Conservation (phyloP, 2,797 vertebrate species). For the Tiaroga cobitis region DNA sequence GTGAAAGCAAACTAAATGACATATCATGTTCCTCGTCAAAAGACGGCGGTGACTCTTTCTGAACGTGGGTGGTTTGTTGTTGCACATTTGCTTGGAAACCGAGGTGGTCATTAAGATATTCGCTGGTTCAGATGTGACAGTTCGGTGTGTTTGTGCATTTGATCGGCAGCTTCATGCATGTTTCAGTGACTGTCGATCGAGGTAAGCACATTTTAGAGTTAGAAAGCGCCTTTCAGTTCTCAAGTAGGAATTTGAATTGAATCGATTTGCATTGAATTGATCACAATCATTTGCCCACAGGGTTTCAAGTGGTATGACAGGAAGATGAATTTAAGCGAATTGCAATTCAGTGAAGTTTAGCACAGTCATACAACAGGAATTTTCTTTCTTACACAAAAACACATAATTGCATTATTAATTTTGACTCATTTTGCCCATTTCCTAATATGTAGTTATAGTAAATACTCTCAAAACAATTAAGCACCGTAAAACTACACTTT, state of each 20-base stretch:
- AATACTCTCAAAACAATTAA: background rate
- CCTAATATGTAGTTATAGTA: background rate
- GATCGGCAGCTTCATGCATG: background rate
- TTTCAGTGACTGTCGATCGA: background rate
- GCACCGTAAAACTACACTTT: background rate
- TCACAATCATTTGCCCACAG: background rate
- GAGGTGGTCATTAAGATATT: constrained; percentile 10
- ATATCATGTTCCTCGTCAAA: constrained; percentile 20
- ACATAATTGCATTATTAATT: background rate
- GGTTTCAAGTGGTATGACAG: background rate
- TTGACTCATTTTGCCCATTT: background rate
- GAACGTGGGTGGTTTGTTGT: background rate
- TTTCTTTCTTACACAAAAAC: background rate
- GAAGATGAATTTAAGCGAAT: background rate
- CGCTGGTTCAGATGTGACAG: background rate
- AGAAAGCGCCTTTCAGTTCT: background rate
- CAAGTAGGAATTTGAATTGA: background rate
- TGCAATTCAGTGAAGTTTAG: background rate
- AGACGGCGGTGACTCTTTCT: background rate
- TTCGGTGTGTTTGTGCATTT: background rate
- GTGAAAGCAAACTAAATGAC: constrained; percentile 28
- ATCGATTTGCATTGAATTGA: background rate
- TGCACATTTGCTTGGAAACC: constrained; percentile 30
- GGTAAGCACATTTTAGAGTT: background rate
- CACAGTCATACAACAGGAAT: background rate